These are phyloP conservation scores for Tenthredo distinguenda DNA, from an alignment of 2,888 invertebrate genomes.

Conservation along the genomic window DNA sequence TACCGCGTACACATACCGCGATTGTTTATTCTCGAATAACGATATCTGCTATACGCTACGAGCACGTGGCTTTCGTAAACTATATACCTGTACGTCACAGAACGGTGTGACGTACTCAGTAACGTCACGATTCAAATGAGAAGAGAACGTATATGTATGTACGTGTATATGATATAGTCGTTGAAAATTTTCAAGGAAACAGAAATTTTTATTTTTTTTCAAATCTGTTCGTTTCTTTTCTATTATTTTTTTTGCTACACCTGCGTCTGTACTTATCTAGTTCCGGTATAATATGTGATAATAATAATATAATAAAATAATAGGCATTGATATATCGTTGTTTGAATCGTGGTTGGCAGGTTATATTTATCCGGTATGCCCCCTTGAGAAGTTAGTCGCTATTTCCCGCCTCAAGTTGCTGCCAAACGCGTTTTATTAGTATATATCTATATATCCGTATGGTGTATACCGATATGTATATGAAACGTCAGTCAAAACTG, in stretches of 20 bases:
- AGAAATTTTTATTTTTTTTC: background rate
- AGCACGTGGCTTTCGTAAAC: too few relatives aligned
- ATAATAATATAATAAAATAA: too few relatives aligned
- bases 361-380: constrained; percentile 60
- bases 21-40: too few relatives aligned
- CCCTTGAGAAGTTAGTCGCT: constrained; percentile 56
- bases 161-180: background rate
- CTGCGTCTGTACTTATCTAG: background rate
- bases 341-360: constrained; percentile 25
- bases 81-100: too few relatives aligned
- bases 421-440: constrained; percentile 14
- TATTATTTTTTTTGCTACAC: background rate
- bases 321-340: background rate
- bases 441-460: background rate
- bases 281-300: too few relatives aligned
- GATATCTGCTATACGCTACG: too few relatives aligned
- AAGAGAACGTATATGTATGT: background rate
- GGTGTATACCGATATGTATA: constrained; percentile 56
- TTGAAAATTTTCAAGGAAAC: background rate
- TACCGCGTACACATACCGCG: too few relatives aligned
- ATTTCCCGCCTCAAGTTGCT: constrained; percentile 13
- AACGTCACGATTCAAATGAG: background rate
- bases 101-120: too few relatives aligned
- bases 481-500: constrained; percentile 58
- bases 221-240: too few relatives aligned